A percentile compares a stretch with the other conserved stretches of the same genome.
Conservation (phyloP, 1,140 invertebrate genomes). For the Ceratosolen fusciceps region DNA sequence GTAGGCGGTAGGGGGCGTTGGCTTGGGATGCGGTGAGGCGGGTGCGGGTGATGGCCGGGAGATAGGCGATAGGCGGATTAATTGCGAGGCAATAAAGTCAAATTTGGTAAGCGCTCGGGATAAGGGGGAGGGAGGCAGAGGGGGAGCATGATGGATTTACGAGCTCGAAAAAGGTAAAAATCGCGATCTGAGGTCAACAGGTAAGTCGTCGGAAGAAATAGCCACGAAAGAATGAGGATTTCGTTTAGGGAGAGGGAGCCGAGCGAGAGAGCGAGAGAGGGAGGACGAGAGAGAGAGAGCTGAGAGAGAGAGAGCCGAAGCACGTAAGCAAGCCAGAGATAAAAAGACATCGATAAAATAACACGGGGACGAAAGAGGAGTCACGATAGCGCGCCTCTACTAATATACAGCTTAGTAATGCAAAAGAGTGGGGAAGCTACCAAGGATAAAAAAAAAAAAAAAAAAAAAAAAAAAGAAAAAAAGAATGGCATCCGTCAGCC, state of each 20-base stretch:
- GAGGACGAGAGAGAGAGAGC: too few species aligned
- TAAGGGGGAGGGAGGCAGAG: neutral
- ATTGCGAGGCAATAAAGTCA: too few species aligned
- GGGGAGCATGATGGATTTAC: neutral
- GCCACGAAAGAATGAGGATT: too few species aligned
- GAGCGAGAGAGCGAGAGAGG: neutral
- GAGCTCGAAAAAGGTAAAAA: conserved; percentile 18
- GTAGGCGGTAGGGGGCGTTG: neutral
- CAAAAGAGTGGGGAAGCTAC: neutral
- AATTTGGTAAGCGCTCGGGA: too few species aligned
- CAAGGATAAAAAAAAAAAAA: too few species aligned
- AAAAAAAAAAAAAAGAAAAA: conserved; percentile 35
- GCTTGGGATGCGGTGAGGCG: neutral
- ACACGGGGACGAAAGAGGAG: too few species aligned
- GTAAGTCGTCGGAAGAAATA: too few species aligned
- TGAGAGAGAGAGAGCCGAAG: too few species aligned
- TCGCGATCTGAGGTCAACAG: neutral
- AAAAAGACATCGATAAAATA: neutral
- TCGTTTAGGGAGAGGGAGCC: neutral
- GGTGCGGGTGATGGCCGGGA: neutral
- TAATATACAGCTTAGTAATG: neutral
- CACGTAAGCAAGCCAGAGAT: neutral
- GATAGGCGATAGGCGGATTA: neutral
- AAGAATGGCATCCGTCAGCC: neutral
- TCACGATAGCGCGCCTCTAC: neutral